Base-by-base conservation (phyloP, 1,140 invertebrate species). In the Metaphire vulgaris region DNA sequence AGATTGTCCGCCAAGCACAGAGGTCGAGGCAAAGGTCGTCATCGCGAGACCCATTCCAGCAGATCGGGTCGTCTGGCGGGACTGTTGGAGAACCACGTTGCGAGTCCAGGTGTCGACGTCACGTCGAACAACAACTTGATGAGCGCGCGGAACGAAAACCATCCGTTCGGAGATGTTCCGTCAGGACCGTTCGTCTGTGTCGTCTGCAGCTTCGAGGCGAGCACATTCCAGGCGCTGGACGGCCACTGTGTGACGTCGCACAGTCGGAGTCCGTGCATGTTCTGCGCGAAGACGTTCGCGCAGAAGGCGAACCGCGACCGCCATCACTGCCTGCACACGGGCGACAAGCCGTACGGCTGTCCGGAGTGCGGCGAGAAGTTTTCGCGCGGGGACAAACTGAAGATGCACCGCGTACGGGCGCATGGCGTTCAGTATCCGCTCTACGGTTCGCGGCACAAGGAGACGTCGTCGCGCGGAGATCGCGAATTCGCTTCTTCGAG, bases 281-380 rank as follows among this genome's bases (percentile, higher is more conserved):
- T 75, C 69, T 78, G 77, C 74, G 26, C 66, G 1, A 78, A 78
- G 69, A 78, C 77, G 21, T 78, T 78, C 68, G 77, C 77, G 16
- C 77, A 78, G 77, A 78, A 74, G 68, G 77, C 77, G 30, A 78
- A 78, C 74, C 66, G 77, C 30, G 77, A 78, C 34, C 73, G 85
- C 72, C 85, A 86, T 69, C 82, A 83, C 76, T 79, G 84, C 14
- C 83, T 83, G 12, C 85, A 86, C 76, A 86, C 86, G 70, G 84
- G 95, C 74, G 95, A 98, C 87, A 97, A 97, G 84, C 96, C 96
- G 0, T 95, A 98, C 84, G 92, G 94, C 0, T 98, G 96, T 84
- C 92, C 96, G 88, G 93, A 97, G 0, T 98, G 96, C 87, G 93
- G 92, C 0, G 89, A 89, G 75, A 94, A 95, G 30, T 98, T 99